These are phyloP conservation scores for Tipula unca DNA, from an alignment of 2,888 invertebrate species.

Conservation along the genomic window DNA sequence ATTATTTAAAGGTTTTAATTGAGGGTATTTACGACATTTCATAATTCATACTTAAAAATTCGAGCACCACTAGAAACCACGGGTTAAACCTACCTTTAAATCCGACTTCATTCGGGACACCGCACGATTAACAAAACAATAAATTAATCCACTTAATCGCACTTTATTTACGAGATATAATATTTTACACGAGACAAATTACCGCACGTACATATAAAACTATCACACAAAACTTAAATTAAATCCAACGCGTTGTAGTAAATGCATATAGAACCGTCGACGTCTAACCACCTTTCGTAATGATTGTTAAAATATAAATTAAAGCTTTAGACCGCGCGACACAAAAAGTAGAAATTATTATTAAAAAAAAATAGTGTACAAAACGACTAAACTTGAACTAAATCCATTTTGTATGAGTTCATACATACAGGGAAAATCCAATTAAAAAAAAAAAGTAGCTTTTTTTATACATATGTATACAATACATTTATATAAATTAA, in stretches of 20 bases:
- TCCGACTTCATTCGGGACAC: background rate
- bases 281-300: background rate
- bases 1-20: no score
- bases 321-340: background rate
- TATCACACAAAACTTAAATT: background rate
- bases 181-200: background rate
- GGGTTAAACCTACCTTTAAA: background rate
- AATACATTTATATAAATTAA: no score
- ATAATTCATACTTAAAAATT: no score
- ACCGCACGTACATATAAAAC: background rate
- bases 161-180: background rate
- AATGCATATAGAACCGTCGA: background rate
- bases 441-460: background rate
- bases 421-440: background rate
- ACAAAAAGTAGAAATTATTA: no score
- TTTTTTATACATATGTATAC: no score
- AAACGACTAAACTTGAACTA: slow-evolving; percentile 8
- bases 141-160: background rate
- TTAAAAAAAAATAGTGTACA: background rate
- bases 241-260: no score
- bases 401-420: background rate
- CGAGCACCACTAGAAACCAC: no score
- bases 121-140: no score
- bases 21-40: no score
- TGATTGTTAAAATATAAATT: background rate